phyloP scores from a whole-genome alignment of 2,797 vertebrate species.

The Dendrocincla fuliginosa region DNA sequence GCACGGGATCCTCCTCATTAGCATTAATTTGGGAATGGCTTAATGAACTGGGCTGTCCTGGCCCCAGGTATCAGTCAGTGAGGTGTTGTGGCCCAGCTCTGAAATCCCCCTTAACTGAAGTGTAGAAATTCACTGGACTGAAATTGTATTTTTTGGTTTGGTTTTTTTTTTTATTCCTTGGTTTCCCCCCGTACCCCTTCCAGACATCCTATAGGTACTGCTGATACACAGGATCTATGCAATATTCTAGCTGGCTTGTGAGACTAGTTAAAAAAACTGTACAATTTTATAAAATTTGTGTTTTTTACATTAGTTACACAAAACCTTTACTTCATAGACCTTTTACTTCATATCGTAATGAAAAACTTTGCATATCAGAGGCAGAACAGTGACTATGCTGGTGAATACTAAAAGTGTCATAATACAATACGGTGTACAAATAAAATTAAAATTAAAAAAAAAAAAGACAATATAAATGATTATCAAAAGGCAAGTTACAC shows the following conservation, averaged over 20 bases:
- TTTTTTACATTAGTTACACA: slow-evolving; percentile 99
- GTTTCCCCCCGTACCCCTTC: slow-evolving; percentile 52
- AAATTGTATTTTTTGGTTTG: neutral
- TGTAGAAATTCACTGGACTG: slow-evolving; percentile 34
- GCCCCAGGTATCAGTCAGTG: neutral
- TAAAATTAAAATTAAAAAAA: slow-evolving; percentile 42
- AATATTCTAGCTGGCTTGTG: slow-evolving; percentile 72
- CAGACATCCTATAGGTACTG: slow-evolving; percentile 70
- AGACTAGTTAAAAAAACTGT: slow-evolving; percentile 86
- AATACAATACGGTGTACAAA: slow-evolving; percentile 92
- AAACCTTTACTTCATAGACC: slow-evolving; percentile 96
- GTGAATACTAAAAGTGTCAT: slow-evolving; percentile 87
- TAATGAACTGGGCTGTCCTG: neutral
- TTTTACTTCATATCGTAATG: slow-evolving; percentile 91
- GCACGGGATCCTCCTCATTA: slow-evolving; percentile 14
- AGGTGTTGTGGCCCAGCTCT: slow-evolving; percentile 51
- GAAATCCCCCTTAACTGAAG: slow-evolving; percentile 67
- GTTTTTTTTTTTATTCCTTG: neutral
- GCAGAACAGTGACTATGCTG: slow-evolving; percentile 90
- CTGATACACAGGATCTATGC: slow-evolving; percentile 68
- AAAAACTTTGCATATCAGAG: slow-evolving; percentile 86
- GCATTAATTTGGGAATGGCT: slow-evolving; percentile 28
- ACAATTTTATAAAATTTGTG: slow-evolving; percentile 99
- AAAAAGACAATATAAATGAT: slow-evolving; percentile 72
- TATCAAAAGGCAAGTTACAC: slow-evolving; percentile 70